Conservation (phyloP, 2,797 vertebrate species). For the Xerus rutilus region DNA sequence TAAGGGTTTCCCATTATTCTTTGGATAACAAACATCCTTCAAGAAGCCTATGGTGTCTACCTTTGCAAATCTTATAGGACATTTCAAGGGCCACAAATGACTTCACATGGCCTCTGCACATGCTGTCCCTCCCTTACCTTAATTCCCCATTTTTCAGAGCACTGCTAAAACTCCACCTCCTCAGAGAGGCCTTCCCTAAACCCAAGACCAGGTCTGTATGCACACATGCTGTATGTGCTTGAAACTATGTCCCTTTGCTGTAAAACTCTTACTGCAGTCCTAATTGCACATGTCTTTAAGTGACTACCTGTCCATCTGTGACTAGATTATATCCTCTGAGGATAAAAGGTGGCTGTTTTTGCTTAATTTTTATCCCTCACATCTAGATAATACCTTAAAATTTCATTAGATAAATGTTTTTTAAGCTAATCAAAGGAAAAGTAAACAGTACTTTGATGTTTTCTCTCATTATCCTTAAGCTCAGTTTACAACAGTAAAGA, state of each 20-base stretch:
- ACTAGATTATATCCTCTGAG: neutral
- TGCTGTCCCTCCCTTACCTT: neutral
- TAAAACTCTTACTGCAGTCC: neutral
- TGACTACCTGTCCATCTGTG: neutral
- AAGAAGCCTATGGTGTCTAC: neutral
- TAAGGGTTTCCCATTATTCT: neutral
- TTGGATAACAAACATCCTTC: neutral
- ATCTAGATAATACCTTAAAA: neutral
- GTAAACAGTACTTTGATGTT: conserved; percentile 24
- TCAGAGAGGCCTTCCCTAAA: neutral
- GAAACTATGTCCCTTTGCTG: neutral
- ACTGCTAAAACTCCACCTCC: neutral
- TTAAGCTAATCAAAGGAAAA: conserved; percentile 29
- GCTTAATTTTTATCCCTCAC: neutral
- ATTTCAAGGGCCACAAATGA: neutral
- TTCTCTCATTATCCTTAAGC: conserved; percentile 25
- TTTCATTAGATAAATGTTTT: conserved; percentile 24
- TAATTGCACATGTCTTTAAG: neutral
- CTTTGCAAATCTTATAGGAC: neutral
- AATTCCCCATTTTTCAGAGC: neutral
- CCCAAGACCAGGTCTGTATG: neutral
- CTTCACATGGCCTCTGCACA: neutral
- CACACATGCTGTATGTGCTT: neutral
- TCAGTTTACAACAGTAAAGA: conserved; percentile 27
- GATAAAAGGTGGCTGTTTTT: neutral